Evolutionary conservation across 1,140 invertebrate genomes (phyloP).

Genomic region (Teleogryllus occipitalis): DNA sequence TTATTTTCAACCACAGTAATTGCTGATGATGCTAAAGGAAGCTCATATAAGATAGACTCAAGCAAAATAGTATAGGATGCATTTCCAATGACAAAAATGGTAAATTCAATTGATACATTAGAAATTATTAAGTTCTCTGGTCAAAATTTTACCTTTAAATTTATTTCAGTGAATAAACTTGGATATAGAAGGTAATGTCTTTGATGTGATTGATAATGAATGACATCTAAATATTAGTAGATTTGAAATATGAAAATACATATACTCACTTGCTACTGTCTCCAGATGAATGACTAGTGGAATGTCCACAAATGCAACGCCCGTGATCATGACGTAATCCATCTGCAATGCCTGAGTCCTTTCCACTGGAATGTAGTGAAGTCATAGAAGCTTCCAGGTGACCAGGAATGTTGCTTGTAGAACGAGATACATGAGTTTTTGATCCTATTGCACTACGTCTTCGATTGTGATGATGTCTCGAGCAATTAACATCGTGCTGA

Average conservation of each 20-base stretch:
- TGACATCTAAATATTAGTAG: no score
- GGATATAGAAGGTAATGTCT: no score
- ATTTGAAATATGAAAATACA: conserved; percentile 10
- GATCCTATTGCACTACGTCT: conserved; percentile 23
- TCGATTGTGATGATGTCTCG: conserved; percentile 26
- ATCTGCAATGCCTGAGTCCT: conserved; percentile 63
- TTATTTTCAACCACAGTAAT: no score
- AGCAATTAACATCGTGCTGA: conserved; percentile 27
- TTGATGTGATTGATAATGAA: no score
- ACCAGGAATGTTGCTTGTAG: background rate
- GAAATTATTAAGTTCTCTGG: no score
- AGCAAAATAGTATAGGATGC: no score
- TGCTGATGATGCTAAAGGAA: no score
- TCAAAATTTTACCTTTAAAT: no score
- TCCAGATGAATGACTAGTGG: conserved; percentile 53
- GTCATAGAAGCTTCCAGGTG: conserved; percentile 37
- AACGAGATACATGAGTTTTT: conserved; percentile 22
- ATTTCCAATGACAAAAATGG: no score
- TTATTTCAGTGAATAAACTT: no score
- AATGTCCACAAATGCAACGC: conserved; percentile 56
- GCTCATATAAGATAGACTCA: no score
- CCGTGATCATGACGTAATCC: conserved; percentile 32
- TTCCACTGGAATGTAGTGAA: conserved; percentile 67
- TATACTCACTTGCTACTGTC: conserved; percentile 58
- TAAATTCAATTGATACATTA: no score